Evolutionary conservation across 2,888 invertebrate species (phyloP), one percentile per base, ranked within the genome.

Genomic region (Matsumyia berberina): DNA sequence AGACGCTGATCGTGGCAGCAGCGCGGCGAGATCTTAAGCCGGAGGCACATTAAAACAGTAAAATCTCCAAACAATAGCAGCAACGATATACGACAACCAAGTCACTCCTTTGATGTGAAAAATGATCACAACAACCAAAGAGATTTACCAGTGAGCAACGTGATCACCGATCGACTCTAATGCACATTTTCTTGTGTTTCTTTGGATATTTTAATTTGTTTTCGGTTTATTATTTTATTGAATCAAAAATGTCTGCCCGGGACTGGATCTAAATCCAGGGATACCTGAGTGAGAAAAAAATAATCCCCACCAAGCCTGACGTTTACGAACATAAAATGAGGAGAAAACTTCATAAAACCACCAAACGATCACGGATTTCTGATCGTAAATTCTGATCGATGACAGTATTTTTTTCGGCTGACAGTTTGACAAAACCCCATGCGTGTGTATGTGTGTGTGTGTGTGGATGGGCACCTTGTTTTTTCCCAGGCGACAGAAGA

Each of bases 381-480:
- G 74, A 76, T 64, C 80, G 64, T 85, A 80, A 85, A 85, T 80
- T 85, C 66, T 64, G 17, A 80, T 70, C 15, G 74, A 85, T 70
- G 85, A 85, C 85, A 80, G 74, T 74, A 69, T 53, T 42, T 31
- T 31, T 35, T 42, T 55, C 9, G n/a, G 5, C 42, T 60, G 51
- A 58, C 53, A 39, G 29, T 53, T 70, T 64, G 64, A 77, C 82
- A 72, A 44, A 77, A 78, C 15, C 46, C 9, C 19, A 24, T n/a
- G n/a, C n/a, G n/a, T n/a, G n/a, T n/a, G n/a, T n/a, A 24, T 24
- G 24, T 24, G 24, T 24, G 4, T 24, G 24, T 24, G 24, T 24
- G 24, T 24, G 24, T 24, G 1, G 24, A 4, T 24, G 1, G 24
- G 24, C n/a, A n/a, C n/a, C n/a, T 24, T 24, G 24, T 8, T 17